phyloP scores from a whole-genome alignment of 2,888 invertebrate genomes.

The Lasius platythorax region DNA sequence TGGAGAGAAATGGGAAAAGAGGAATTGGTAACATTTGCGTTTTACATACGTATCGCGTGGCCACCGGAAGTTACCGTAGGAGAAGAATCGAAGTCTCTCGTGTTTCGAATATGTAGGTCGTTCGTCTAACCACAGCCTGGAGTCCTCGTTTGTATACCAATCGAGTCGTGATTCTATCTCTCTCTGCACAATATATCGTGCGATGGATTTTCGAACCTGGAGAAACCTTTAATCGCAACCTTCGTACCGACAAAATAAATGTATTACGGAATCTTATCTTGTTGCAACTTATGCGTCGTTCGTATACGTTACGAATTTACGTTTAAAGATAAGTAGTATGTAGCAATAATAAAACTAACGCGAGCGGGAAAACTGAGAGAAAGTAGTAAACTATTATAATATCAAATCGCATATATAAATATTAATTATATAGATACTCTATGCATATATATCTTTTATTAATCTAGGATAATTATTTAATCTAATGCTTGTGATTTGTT shows the following conservation, averaged over 20 bases:
- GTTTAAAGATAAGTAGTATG: background rate
- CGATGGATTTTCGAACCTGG: constrained; percentile 31
- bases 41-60: constrained; percentile 51
- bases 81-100: constrained; percentile 56
- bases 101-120: constrained; percentile 51
- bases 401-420: background rate
- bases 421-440: background rate
- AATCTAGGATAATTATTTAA: background rate
- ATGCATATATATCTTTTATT: background rate
- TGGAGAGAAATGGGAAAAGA: constrained; percentile 16
- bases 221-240: constrained; percentile 38
- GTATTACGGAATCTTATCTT: constrained; percentile 29
- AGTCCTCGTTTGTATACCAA: constrained; percentile 44
- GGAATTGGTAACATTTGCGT: constrained; percentile 47
- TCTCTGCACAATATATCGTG: constrained; percentile 18
- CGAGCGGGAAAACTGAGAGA: background rate
- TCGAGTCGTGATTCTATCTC: constrained; percentile 47
- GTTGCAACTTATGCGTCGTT: background rate
- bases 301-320: background rate
- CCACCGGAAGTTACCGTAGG: constrained; percentile 38
- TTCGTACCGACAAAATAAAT: constrained; percentile 12
- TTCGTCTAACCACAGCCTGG: constrained; percentile 45
- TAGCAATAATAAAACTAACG: constrained; percentile 1
- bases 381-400: background rate
- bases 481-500: background rate